Conservation (phyloP, 2,888 invertebrate species). For the Dascillus cervinus region DNA sequence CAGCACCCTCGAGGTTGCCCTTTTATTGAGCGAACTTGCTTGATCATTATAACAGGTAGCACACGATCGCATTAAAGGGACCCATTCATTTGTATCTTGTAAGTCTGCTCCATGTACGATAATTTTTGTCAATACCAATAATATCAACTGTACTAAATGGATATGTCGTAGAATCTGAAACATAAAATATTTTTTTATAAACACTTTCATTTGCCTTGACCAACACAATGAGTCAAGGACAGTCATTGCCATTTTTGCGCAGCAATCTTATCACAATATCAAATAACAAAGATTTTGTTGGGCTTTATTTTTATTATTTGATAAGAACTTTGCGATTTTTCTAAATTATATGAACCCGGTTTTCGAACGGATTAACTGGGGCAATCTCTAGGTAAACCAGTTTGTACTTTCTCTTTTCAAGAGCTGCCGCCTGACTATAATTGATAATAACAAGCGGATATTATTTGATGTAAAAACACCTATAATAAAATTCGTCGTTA, state of each 20-base stretch:
- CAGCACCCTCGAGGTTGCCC: slow-evolving; percentile 34
- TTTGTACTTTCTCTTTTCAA: slow-evolving; percentile 8
- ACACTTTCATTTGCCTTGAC: too few relatives aligned
- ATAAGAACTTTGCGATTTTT: too few relatives aligned
- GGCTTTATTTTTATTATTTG: too few relatives aligned
- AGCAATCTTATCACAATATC: too few relatives aligned
- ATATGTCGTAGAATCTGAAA: slow-evolving; percentile 19
- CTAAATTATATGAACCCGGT: too few relatives aligned
- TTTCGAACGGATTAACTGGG: slow-evolving; percentile 10
- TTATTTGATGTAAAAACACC: too few relatives aligned
- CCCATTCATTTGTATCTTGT: slow-evolving; percentile 46
- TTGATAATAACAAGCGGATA: slow-evolving; percentile 7
- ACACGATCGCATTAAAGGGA: slow-evolving; percentile 44
- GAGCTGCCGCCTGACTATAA: slow-evolving; percentile 4
- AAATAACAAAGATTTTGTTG: too few relatives aligned
- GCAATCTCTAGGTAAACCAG: slow-evolving; percentile 7
- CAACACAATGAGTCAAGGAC: too few relatives aligned
- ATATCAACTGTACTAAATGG: neutral
- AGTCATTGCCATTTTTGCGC: too few relatives aligned
- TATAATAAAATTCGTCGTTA: too few relatives aligned
- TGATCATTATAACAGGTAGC: slow-evolving; percentile 25
- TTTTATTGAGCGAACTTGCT: slow-evolving; percentile 19
- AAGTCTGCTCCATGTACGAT: slow-evolving; percentile 10
- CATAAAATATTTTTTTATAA: too few relatives aligned
- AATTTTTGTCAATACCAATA: slow-evolving; percentile 6